Evolutionary conservation across 2,113 vertebrate species (phyloP), one percentile per base, ranked within the genome.

Genomic region (Amia ocellicauda): DNA sequence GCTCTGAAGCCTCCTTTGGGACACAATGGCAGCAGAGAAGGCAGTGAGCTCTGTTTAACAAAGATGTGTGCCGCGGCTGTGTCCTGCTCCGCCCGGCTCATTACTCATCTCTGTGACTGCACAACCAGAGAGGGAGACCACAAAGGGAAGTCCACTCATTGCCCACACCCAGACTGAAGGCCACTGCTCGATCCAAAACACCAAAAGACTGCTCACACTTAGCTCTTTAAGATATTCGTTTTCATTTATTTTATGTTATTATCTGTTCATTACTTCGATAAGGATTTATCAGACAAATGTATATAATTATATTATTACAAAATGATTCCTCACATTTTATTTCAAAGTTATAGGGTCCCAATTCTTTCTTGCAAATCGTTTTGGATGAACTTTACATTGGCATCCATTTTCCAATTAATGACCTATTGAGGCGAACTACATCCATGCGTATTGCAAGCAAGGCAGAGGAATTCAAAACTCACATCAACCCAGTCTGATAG

Each of bases 1-100:
- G 78, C 85, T 90, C 86, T 80, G 89, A 91, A 87, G 71, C 71
- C 71, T 91, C 94, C 90, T 89, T 17, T 11, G 91, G 92, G 94
- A 87, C n/a, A 41, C 28, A 13, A 53, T 43, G 60, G 10, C 11
- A n/a, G 36, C 1, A 3, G 77, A 72, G 42, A 58, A 76, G 83
- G 74, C 67, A 70, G 79, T 77, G 75, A 76, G 78, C 84, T 86
- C 84, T 74, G 81, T 80, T 86, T 84, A 83, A 94, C 91, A 93
- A 93, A 95, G 93, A 91, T 89, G 63, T 87, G 78, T 63, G 73
- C 74, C 62, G 70, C 56, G 76, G 67, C 75, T 66, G 65, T 74
- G 81, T 77, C 77, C 60, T 28, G 43, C 78, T 79, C 71, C 77
- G 76, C 90, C 84, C 79, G 70, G 70, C 76, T 91, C 79, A 78